Evolutionary conservation across 2,113 vertebrate genomes (phyloP).

Genomic region (Gymnogyps californianus): DNA sequence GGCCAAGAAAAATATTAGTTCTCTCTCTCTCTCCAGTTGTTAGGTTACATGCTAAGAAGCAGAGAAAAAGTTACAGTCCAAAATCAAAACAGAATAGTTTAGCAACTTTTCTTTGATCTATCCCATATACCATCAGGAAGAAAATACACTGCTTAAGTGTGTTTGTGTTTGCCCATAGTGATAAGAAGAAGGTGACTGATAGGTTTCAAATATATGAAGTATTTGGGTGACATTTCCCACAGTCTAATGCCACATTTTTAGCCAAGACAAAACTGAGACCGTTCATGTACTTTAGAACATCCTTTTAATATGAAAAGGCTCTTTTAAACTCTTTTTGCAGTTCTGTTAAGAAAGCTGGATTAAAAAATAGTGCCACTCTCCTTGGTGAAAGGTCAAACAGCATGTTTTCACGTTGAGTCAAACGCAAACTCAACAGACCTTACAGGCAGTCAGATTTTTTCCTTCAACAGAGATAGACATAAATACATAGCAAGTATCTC

Average conservation of each 20-base stretch:
- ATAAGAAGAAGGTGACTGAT: neutral
- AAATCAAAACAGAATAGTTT: neutral
- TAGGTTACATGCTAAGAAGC: neutral
- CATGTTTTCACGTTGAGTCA: neutral
- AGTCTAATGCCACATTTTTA: neutral
- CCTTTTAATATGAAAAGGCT: neutral
- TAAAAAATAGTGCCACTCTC: neutral
- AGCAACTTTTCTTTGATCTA: neutral
- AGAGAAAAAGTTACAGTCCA: neutral
- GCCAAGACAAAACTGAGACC: neutral
- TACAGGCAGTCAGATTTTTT: neutral
- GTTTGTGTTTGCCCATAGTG: neutral
- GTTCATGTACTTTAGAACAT: neutral
- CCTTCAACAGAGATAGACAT: neutral
- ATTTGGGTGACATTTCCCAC: neutral
- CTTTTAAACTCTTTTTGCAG: neutral
- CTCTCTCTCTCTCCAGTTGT: neutral
- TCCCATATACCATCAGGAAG: neutral
- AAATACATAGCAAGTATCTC: neutral
- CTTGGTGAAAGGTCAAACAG: neutral
- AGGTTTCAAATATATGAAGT: neutral
- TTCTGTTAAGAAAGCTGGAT: neutral
- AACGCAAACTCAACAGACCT: neutral
- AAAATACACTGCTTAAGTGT: neutral
- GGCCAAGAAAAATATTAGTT: neutral